Base-by-base conservation (phyloP, 2,888 invertebrate species). In the Horisme vitalbata region DNA sequence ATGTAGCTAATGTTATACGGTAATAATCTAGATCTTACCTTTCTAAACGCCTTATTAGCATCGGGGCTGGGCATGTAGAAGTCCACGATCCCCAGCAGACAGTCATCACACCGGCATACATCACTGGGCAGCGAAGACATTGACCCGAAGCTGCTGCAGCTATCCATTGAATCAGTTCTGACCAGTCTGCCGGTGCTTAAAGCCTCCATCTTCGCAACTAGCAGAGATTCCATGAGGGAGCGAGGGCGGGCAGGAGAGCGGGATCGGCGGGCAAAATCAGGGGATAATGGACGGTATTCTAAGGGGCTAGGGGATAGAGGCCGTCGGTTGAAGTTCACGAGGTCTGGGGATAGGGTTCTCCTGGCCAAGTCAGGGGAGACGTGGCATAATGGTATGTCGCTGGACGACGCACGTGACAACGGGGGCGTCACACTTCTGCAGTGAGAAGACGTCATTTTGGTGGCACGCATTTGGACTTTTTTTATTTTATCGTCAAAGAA, bases 81-180 rank as follows among this genome's bases (percentile, higher is more conserved):
- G 85, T 96, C 96, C 58, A 93, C 95, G 57, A 96, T 96, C 3
- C 95, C 96, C 58, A 96, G 90, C 51, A 96, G 83, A 65, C 96
- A 96, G 78, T 96, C 96, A 73, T 96, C 96, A 75, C 96, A 96
- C 52, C 93, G 91, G 78, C 96, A 96, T 57, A 95, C 93, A 68
- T 95, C 95, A 75, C 94, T 93, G 4, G 93, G 89, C 55, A 92
- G 65, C 4, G 95, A 95, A 45, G 93, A 93, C 72, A 91, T 89
- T 0, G 94, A 94, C 10, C 93, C 92, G 44, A 93, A 89, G 41
- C 94, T 94, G 75, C 94, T 94, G 61, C 92, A 92, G 56, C 94
- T 94, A 73, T 95, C 95, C 77, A 94, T 90, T 4, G 95, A 95
- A 66, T 95, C 95, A 13, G 94, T 94, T 59, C 95, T 90, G 46